phyloP scores from a whole-genome alignment of 2,797 vertebrate species.

The Adrianichthys oophorus region DNA sequence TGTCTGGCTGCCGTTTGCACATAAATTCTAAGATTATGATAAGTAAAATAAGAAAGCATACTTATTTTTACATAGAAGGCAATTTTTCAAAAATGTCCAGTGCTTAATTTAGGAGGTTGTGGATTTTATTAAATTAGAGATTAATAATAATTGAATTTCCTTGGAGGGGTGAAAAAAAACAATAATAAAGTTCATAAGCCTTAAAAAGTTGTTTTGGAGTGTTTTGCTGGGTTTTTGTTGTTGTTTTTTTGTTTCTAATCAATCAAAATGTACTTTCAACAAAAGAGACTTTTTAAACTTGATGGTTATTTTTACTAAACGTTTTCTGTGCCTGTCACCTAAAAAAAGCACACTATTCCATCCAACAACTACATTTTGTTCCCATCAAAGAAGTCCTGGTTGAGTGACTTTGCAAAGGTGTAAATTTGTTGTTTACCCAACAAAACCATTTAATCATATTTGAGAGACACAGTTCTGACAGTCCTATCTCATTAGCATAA shows the following conservation, averaged over 20 bases:
- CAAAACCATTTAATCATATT: too few species aligned
- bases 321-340: conserved; percentile 9
- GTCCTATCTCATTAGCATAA: too few species aligned
- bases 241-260: too few species aligned
- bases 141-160: too few species aligned
- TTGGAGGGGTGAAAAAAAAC: too few species aligned
- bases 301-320: too few species aligned
- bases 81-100: conserved; percentile 1
- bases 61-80: conserved; percentile 12
- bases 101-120: conserved; percentile 33
- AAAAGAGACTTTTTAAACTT: too few species aligned
- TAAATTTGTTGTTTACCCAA: conserved; percentile 25
- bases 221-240: too few species aligned
- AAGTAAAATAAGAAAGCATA: conserved; percentile 17
- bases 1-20: conserved; percentile 19
- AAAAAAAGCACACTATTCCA: conserved; percentile 21
- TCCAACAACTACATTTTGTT: conserved; percentile 25
- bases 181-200: too few species aligned
- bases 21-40: conserved; percentile 30
- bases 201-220: too few species aligned
- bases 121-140: conserved; percentile 32
- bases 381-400: conserved; percentile 40
- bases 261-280: too few species aligned
- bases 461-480: too few species aligned
- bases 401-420: conserved; percentile 37